Percentiles rank a stretch among this genome's conserved stretches.
phyloP scores from a whole-genome alignment of 2,113 vertebrate genomes.

The Pedetes capensis region DNA sequence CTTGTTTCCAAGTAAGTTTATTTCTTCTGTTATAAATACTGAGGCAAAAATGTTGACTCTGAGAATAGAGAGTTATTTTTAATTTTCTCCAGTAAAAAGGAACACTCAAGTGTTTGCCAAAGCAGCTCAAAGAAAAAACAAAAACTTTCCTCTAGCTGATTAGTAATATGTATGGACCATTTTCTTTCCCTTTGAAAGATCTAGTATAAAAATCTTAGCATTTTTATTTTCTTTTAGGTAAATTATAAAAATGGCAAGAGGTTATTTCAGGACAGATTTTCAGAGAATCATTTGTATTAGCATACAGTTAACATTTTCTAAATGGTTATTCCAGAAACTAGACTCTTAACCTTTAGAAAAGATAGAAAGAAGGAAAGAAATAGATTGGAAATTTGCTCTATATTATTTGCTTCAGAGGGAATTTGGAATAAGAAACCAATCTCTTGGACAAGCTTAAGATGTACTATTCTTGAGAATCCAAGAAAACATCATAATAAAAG shows the following conservation, averaged over 20 bases:
- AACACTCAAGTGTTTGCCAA: not conserved
- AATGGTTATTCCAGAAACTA: constrained; percentile 66
- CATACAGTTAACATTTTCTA: constrained; percentile 69
- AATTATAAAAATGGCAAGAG: constrained; percentile 44
- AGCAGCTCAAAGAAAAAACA: not conserved
- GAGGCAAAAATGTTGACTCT: constrained; percentile 31
- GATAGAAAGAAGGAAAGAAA: not conserved
- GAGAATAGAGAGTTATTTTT: constrained; percentile 5
- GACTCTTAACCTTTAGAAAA: constrained; percentile 67
- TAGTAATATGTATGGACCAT: not conserved
- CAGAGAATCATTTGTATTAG: constrained; percentile 59
- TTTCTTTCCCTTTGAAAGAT: constrained; percentile 8
- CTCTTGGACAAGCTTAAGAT: constrained; percentile 14
- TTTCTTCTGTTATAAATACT: not conserved
- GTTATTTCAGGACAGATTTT: constrained; percentile 57
- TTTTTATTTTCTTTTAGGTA: constrained; percentile 34
- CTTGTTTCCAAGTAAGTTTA: not conserved
- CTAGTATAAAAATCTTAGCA: not conserved
- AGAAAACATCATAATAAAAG: constrained; percentile 8
- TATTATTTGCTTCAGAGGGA: constrained; percentile 20
- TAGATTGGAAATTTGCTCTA: constrained; percentile 7
- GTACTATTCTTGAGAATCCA: not conserved
- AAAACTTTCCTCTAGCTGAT: not conserved
- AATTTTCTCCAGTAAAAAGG: constrained; percentile 15
- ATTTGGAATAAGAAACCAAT: constrained; percentile 23